Conservation (phyloP, 2,888 invertebrate genomes). For the Sinelater perroti region DNA sequence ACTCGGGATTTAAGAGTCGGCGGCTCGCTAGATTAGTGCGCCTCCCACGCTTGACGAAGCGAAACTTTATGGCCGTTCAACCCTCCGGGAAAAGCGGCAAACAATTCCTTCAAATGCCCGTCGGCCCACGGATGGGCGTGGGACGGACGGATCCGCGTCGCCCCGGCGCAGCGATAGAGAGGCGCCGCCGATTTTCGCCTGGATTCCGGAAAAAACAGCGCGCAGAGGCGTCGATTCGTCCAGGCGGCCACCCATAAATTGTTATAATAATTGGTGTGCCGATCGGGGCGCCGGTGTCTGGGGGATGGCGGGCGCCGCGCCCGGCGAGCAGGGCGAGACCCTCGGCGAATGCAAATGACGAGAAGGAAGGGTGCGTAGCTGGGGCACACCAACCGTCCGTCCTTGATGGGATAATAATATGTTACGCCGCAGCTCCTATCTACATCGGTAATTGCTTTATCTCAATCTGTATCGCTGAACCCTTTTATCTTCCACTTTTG, state of each 20-base stretch:
- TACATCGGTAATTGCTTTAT: conserved; percentile 54
- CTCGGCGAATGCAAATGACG: conserved; percentile 52
- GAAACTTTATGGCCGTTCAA: conserved; percentile 32
- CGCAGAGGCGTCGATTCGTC: too few relatives aligned
- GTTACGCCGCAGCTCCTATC: conserved; percentile 53
- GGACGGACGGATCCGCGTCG: too few relatives aligned
- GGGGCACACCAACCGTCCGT: conserved; percentile 50
- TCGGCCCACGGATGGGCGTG: too few relatives aligned
- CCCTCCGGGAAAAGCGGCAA: conserved; percentile 24
- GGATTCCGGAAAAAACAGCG: too few relatives aligned
- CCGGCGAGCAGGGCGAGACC: conserved; percentile 36
- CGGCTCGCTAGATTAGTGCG: conserved; percentile 30
- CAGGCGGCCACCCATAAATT: conserved; percentile 21
- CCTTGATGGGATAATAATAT: conserved; percentile 57
- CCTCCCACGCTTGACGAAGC: conserved; percentile 28
- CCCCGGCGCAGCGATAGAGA: too few relatives aligned
- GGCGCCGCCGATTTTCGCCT: too few relatives aligned
- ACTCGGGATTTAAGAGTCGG: conserved; percentile 36
- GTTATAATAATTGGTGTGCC: conserved; percentile 37
- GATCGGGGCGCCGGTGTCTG: conserved; percentile 29
- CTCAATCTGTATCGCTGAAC: conserved; percentile 47
- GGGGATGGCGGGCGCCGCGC: too few relatives aligned
- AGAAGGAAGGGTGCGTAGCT: conserved; percentile 51
- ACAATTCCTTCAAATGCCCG: conserved; percentile 17
- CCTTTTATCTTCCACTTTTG: conserved; percentile 34